Evolutionary conservation across 1,140 invertebrate genomes (phyloP).

Genomic region (Agrilus planipennis): DNA sequence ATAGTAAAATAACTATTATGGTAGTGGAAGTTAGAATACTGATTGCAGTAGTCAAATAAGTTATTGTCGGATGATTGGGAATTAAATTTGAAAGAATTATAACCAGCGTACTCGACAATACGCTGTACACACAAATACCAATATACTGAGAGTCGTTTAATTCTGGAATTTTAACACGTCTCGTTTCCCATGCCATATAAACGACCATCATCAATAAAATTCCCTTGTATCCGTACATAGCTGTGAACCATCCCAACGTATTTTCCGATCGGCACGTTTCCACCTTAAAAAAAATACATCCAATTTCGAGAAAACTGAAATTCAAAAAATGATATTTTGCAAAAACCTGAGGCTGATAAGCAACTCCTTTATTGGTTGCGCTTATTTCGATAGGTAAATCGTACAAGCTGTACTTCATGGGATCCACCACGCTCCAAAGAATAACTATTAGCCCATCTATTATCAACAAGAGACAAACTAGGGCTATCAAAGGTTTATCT

Average conservation of each 20-base stretch:
- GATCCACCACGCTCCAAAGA: constrained; percentile 69
- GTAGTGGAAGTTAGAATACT: constrained; percentile 79
- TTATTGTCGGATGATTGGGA: constrained; percentile 69
- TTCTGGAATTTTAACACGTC: constrained; percentile 92
- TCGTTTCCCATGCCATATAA: constrained; percentile 97
- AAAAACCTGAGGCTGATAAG: constrained; percentile 84
- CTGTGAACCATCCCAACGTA: constrained; percentile 75
- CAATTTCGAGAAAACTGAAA: neutral
- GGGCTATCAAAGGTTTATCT: constrained; percentile 69
- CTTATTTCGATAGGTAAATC: constrained; percentile 75
- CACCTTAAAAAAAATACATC: constrained; percentile 41
- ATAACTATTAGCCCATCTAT: constrained; percentile 69
- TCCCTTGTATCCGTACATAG: constrained; percentile 82
- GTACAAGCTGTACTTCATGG: constrained; percentile 69
- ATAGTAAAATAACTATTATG: constrained; percentile 72
- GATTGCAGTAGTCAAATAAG: constrained; percentile 69
- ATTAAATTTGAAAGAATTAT: constrained; percentile 78
- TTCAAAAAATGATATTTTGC: too few species aligned
- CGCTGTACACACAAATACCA: constrained; percentile 83
- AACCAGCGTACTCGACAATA: constrained; percentile 75
- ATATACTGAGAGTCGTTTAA: constrained; percentile 97
- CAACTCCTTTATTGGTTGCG: constrained; percentile 59
- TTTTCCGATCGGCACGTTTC: constrained; percentile 78
- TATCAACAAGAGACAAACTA: constrained; percentile 64
- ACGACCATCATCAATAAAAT: constrained; percentile 77